Base-by-base conservation (phyloP, 2,888 invertebrate genomes). In the Syrphus vitripennis region DNA sequence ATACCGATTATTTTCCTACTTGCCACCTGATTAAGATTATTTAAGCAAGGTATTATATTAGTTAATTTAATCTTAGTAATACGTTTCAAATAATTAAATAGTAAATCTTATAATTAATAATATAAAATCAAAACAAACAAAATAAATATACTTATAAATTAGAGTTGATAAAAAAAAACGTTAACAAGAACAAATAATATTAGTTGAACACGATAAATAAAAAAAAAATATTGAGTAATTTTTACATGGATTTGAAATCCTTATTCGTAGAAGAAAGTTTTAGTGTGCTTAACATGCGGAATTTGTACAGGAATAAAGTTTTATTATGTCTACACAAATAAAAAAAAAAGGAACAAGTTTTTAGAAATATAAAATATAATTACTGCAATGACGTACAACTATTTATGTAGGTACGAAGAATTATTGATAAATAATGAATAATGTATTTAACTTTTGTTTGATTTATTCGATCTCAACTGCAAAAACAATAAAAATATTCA, bases 1-100 rank as follows among this genome's bases (percentile, higher is more conserved):
- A 90, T 98, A 96, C 93, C 96, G 97, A 90, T 94, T 98, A 9
- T 97, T 97, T 93, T 97, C 97, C 90, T 96, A 97, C 91, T 93
- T 98, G 89, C 97, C 97, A 53, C 97, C 97, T 3, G 97, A 97
- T 92, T 97, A 96, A 94, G 82, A 26, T 40, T 40, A 2, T 31
- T n/a, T 9, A 10, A 77, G 4, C 34, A 21, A 34, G n/a, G 57
- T 0, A 34, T 14, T n/a, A 59, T 50, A 53, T 67, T 84, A 86
- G 81, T 82, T 70, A 82, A 82, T 77, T 86, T 70, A 81, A 81
- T 82, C 45, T n/a, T 78, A 86, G 77, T 72, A 67, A 80, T 82
- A 74, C 77, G 77, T 82, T 86, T 74, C 72, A 77, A 63, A 86
- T 57, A 57, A 59, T 83, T 75, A 55, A 57, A 65, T 79, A 83